Percentiles rank a stretch among this genome's conserved stretches.
Conservation (phyloP, 2,888 invertebrate genomes). For the Agonopterix alstromeriana region DNA sequence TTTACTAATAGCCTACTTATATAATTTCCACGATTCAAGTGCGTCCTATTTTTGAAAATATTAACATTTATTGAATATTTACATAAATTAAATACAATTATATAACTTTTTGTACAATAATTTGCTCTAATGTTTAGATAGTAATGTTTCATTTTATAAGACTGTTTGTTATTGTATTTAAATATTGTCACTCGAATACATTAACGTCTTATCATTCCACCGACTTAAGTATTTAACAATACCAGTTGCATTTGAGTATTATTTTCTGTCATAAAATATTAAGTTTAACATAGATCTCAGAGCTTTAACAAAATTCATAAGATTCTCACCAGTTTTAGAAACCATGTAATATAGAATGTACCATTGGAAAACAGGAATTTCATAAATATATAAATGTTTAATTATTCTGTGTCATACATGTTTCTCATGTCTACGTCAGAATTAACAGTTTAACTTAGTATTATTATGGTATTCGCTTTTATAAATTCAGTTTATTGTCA, state of each 20-base stretch:
- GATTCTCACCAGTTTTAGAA: too few species aligned
- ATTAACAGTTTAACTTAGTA: neutral
- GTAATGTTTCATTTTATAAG: constrained; percentile 57
- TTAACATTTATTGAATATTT: constrained; percentile 31
- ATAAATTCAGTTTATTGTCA: constrained; percentile 51
- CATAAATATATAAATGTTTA: too few species aligned
- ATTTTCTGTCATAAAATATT: constrained; percentile 32
- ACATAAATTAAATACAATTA: constrained; percentile 28
- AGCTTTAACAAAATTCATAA: constrained; percentile 37
- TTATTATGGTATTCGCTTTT: neutral
- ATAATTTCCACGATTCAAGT: constrained; percentile 33
- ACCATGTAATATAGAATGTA: too few species aligned
- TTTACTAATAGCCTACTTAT: constrained; percentile 20
- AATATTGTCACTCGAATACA: constrained; percentile 56
- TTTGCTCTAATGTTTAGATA: constrained; percentile 48
- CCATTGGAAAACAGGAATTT: too few species aligned
- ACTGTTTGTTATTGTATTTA: constrained; percentile 59
- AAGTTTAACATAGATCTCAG: constrained; percentile 31
- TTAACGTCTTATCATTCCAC: constrained; percentile 62
- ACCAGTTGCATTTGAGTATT: constrained; percentile 62
- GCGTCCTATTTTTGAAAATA: constrained; percentile 43
- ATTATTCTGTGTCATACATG: too few species aligned
- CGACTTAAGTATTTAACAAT: constrained; percentile 56
- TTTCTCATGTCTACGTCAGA: too few species aligned
- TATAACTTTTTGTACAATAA: constrained; percentile 40